phyloP scores from a whole-genome alignment of 2,888 invertebrate genomes.

The Drosophila birchii region DNA sequence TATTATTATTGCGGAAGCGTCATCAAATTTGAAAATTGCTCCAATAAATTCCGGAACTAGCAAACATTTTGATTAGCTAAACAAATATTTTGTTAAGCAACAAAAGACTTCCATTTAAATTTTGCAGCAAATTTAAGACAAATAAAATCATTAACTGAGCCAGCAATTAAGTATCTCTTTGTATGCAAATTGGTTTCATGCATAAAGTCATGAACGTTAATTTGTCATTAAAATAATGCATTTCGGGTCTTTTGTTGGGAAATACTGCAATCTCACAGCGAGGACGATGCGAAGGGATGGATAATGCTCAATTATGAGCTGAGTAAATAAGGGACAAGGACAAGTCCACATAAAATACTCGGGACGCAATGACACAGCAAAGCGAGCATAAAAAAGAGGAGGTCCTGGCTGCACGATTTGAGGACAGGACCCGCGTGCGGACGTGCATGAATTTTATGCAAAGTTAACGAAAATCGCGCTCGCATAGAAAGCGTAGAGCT shows the following conservation, averaged over 20 bases:
- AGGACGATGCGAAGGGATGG: conserved; percentile 3
- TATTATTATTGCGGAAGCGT: conserved; percentile 34
- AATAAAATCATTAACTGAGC: conserved; percentile 27
- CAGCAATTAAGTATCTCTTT: conserved; percentile 53
- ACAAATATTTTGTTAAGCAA: conserved; percentile 8
- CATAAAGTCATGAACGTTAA: conserved; percentile 66
- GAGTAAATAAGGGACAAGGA: conserved; percentile 61
- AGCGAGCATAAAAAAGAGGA: conserved; percentile 26
- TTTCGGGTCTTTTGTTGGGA: conserved; percentile 47
- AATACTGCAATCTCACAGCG: conserved; percentile 42
- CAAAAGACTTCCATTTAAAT: neutral
- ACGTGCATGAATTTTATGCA: conserved; percentile 73
- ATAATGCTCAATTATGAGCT: conserved; percentile 58
- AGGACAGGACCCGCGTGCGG: conserved; percentile 13
- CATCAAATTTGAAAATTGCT: conserved; percentile 26
- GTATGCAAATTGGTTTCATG: conserved; percentile 61
- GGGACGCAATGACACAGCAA: conserved; percentile 27
- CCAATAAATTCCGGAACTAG: conserved; percentile 15
- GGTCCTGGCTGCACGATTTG: conserved; percentile 27
- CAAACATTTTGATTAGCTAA: neutral
- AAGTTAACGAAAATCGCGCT: conserved; percentile 72
- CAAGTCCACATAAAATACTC: conserved; percentile 38
- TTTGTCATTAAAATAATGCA: conserved; percentile 69
- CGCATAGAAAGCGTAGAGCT: conserved; percentile 60
- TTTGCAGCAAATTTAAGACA: neutral